Base-by-base conservation (phyloP, 2,888 invertebrate species). In the Nesidiocoris tenuis region DNA sequence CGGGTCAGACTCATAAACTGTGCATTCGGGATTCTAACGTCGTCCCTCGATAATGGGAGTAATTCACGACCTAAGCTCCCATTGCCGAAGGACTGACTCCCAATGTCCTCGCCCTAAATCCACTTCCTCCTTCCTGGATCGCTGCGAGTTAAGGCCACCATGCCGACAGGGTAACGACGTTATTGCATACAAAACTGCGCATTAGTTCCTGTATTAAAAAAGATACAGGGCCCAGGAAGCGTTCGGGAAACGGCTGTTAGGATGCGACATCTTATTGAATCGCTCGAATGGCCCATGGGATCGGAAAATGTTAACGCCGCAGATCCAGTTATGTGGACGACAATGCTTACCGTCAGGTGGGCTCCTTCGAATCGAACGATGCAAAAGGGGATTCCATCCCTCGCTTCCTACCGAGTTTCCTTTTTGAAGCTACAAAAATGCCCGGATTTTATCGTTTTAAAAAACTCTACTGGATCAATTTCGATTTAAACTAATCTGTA, bases 61-160 rank as follows among this genome's bases (percentile, higher is more conserved):
- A 70, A 70, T 70, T 70, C 70, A 70, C 70, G 59, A 59, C 67
- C 67, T 67, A 56, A 54, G 55, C 70, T 54, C 25, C 70, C 24
- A 70, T 70, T 59, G 70, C 70, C 39, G 39, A 57, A 24, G 70
- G 70, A 57, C 70, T 57, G 70, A 70, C 70, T 59, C 59, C 70
- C 70, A 70, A 70, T 70, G 70, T 70, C 59, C 70, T 22, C 39
- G 23, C 25, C 54, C 70, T 65, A 70, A 70, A 70, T 70, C 70
- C 70, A 70, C 70, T 70, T 70, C 70, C 39, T 39, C 39, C 39
- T 39, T 39, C 39, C 39, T 39, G 39, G 39, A 39, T 39, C 39
- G 39, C 5, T 7, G 12, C 39, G 39, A 39, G 39, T 39, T 39
- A 39, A 39, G 12, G 39, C 39, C 39, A 39, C 5, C 5, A 39